These are phyloP conservation scores for Pimpla rufipes DNA, from an alignment of 2,888 invertebrate genomes.

Conservation along the genomic window DNA sequence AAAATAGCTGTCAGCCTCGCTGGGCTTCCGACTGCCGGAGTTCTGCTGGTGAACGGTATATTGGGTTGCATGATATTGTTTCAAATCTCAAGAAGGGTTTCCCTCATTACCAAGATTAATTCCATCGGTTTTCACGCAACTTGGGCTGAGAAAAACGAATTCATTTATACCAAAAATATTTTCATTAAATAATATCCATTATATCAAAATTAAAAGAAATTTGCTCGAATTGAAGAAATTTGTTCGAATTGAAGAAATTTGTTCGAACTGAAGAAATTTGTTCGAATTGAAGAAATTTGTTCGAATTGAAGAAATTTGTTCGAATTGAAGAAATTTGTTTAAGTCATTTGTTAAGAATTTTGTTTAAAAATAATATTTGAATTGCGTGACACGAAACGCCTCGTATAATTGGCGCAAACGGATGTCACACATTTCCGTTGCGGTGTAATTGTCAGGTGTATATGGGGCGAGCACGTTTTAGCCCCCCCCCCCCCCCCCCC, in stretches of 20 bases:
- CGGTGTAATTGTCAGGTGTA: neutral
- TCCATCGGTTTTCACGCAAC: too few species aligned
- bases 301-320: too few species aligned
- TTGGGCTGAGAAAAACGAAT: too few species aligned
- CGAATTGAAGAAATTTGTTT: too few species aligned
- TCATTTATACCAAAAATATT: neutral
- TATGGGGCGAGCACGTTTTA: slow-evolving; percentile 1
- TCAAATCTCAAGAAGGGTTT: slow-evolving; percentile 2
- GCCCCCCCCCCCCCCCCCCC: neutral
- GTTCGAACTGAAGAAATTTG: too few species aligned
- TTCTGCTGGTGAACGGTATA: neutral
- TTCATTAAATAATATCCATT: neutral
- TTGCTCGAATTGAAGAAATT: too few species aligned
- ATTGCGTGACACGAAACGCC: neutral
- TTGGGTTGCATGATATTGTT: neutral
- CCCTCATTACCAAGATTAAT: too few species aligned
- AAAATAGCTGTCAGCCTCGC: slow-evolving; percentile 22
- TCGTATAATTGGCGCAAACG: slow-evolving; percentile 1
- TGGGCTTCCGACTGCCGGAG: neutral
- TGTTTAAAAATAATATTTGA: neutral
- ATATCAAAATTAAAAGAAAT: neutral
- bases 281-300: too few species aligned
- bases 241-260: too few species aligned
- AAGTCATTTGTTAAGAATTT: too few species aligned
- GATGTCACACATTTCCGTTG: slow-evolving; percentile 13